These are phyloP conservation scores for Andrena praecox DNA, from an alignment of 2,888 invertebrate genomes.

Conservation along the genomic window DNA sequence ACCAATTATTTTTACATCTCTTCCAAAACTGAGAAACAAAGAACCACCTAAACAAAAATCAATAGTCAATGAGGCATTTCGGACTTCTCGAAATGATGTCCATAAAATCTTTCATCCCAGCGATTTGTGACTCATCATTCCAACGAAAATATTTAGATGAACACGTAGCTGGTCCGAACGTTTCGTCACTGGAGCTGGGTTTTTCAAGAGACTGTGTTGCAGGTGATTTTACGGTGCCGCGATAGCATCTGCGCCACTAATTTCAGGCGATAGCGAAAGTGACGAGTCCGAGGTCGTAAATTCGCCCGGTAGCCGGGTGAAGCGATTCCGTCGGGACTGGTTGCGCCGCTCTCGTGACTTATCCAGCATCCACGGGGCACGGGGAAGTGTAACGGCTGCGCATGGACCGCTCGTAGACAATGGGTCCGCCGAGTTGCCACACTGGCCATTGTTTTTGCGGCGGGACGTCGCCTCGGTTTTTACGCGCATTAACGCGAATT, in stretches of 20 bases:
- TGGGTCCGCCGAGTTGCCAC: constrained; percentile 55
- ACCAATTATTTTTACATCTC: too few relatives aligned
- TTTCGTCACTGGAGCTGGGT: constrained; percentile 13
- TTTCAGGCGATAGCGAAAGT: constrained; percentile 56
- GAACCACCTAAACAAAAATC: too few relatives aligned
- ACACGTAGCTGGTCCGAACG: constrained; percentile 19
- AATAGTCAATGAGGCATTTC: too few relatives aligned
- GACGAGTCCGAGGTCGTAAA: constrained; percentile 52
- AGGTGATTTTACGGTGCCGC: constrained; percentile 30
- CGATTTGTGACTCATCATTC: constrained; percentile 27
- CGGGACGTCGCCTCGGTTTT: constrained; percentile 60
- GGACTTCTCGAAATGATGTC: too few relatives aligned
- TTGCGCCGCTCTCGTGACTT: constrained; percentile 50
- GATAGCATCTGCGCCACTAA: constrained; percentile 51
- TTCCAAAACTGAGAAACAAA: too few relatives aligned
- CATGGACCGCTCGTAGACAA: constrained; percentile 52
- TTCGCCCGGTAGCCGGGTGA: constrained; percentile 33
- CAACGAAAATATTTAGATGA: constrained; percentile 9
- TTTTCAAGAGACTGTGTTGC: constrained; percentile 32
- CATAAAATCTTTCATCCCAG: too few relatives aligned
- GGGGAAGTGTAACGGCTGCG: constrained; percentile 8
- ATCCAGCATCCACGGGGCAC: constrained; percentile 37
- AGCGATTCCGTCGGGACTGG: constrained; percentile 50
- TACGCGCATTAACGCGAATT: constrained; percentile 67
- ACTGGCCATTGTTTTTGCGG: constrained; percentile 64